Percentiles rank a stretch among this genome's conserved stretches.
Conservation (phyloP, 1,140 invertebrate genomes). For the Papilio xuthus region DNA sequence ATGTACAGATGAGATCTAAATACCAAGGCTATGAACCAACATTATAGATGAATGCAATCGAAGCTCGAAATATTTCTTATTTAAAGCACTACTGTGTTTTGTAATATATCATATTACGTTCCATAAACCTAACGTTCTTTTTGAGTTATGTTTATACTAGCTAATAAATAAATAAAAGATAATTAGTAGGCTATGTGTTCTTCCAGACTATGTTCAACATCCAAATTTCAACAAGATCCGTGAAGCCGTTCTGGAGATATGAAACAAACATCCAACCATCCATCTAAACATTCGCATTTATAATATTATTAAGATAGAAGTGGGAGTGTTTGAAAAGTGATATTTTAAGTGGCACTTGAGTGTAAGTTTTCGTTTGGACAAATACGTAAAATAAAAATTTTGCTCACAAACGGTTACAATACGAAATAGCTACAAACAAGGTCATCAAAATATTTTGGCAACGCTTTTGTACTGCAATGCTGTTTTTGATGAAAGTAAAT, state of each 20-base stretch:
- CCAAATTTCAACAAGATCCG: no score
- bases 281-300: no score
- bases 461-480: constrained; percentile 21
- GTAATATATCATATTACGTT: constrained; percentile 2
- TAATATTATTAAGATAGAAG: no score
- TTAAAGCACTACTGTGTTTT: not conserved
- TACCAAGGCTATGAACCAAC: constrained; percentile 19
- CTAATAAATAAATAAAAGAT: not conserved
- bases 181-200: no score
- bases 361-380: not conserved
- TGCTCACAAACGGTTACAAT: not conserved
- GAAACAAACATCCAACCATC: no score
- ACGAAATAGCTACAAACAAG: not conserved
- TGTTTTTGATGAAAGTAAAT: constrained; percentile 10
- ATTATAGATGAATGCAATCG: not conserved
- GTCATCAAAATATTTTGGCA: constrained; percentile 18
- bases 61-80: not conserved
- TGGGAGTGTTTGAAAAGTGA: not conserved
- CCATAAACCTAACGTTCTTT: not conserved
- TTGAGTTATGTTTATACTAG: not conserved
- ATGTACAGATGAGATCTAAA: constrained; percentile 27
- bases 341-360: not conserved
- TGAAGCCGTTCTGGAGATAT: no score
- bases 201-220: no score
- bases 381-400: not conserved